Evolutionary conservation across 1,140 invertebrate genomes (phyloP).

Genomic region (Macrobrachium nipponense): DNA sequence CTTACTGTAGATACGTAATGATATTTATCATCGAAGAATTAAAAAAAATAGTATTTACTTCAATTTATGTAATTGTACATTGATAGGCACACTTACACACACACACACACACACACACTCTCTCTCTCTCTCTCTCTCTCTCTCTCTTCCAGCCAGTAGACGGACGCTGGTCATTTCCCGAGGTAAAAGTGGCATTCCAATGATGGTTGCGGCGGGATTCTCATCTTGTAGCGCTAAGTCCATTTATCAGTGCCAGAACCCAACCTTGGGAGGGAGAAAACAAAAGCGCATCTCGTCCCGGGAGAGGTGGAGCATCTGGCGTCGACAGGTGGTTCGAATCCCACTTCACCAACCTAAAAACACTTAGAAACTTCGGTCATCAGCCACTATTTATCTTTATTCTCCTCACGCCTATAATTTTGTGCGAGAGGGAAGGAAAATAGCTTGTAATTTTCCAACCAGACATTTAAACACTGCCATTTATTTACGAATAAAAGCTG

Average conservation of each 20-base stretch:
- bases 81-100: background rate
- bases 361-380: conserved; percentile 52
- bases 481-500: background rate
- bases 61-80: background rate
- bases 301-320: conserved; percentile 49
- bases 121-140: too few relatives aligned
- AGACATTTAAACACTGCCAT: background rate
- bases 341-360: conserved; percentile 51
- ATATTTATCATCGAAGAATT: background rate
- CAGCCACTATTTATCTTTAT: conserved; percentile 57
- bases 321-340: conserved; percentile 53
- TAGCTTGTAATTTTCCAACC: conserved; percentile 12
- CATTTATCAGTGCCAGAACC: conserved; percentile 38
- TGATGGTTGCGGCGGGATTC: background rate
- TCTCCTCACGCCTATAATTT: conserved; percentile 51
- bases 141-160: background rate
- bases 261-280: conserved; percentile 21
- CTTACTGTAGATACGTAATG: background rate
- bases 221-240: background rate
- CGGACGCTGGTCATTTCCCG: conserved; percentile 1
- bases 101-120: conserved; percentile 28
- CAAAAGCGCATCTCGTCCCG: conserved; percentile 47
- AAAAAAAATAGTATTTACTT: background rate
- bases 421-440: conserved; percentile 6
- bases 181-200: too few relatives aligned